A percentile compares a stretch with the other conserved stretches of the same genome.
Conservation (phyloP, 2,797 vertebrate genomes). For the Hippopotamyrus pictus region DNA sequence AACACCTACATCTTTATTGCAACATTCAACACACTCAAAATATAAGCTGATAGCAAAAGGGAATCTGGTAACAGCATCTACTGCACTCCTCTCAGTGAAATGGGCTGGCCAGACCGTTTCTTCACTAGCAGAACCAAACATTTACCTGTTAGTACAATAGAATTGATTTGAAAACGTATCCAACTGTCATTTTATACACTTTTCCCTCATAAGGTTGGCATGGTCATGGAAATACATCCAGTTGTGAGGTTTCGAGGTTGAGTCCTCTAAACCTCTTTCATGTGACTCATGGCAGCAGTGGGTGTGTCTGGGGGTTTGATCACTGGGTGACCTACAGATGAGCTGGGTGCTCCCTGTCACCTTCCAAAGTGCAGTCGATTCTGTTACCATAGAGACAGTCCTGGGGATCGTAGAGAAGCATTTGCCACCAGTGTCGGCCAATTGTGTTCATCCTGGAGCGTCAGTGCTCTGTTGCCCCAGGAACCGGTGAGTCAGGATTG, state of each 20-base stretch:
- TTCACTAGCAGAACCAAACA: neutral
- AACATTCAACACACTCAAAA: neutral
- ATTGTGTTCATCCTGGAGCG: conserved; percentile 34
- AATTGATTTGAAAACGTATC: neutral
- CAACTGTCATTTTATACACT: neutral
- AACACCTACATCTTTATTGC: neutral
- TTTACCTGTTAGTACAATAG: neutral
- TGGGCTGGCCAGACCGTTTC: neutral
- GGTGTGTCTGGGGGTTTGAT: neutral
- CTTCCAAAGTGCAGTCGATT: neutral
- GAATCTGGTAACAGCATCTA: neutral
- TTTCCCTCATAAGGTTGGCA: neutral
- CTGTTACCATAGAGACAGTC: conserved; percentile 20
- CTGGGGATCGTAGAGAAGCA: neutral
- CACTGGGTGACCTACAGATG: neutral
- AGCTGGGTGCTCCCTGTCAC: neutral
- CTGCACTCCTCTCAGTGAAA: neutral
- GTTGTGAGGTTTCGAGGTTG: neutral
- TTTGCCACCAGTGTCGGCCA: conserved; percentile 49
- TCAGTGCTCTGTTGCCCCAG: conserved; percentile 46
- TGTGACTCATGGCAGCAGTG: neutral
- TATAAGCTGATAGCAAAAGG: neutral
- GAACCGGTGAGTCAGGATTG: conserved; percentile 33
- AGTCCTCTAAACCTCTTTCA: neutral
- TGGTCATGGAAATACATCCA: neutral